Conservation (phyloP, 2,113 vertebrate species). For the Mystacornis crossleyi region DNA sequence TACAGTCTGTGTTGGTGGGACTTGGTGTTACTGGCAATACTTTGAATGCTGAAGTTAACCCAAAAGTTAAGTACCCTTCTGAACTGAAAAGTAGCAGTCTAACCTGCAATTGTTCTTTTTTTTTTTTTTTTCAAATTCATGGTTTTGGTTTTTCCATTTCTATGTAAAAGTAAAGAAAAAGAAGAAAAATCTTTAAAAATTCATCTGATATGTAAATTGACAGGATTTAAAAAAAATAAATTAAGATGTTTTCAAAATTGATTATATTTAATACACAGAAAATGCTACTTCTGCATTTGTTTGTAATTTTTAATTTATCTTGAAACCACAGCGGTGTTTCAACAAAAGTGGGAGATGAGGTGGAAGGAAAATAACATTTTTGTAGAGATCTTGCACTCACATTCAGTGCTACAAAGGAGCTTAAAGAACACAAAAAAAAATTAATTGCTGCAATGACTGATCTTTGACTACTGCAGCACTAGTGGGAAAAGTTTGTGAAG, state of each 20-base stretch:
- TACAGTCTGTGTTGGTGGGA: not conserved
- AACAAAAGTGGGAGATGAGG: not conserved
- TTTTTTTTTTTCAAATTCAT: not conserved
- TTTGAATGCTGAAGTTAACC: not conserved
- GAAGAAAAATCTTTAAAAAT: not conserved
- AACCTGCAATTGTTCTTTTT: not conserved
- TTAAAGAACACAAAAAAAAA: not conserved
- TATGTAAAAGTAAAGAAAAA: not conserved
- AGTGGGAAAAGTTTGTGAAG: not conserved
- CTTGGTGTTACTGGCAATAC: not conserved
- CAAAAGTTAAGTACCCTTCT: not conserved
- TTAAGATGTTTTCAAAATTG: not conserved
- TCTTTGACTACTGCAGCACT: not conserved
- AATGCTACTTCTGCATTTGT: not conserved
- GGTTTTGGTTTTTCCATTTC: not conserved
- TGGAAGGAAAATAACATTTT: not conserved
- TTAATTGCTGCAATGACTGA: not conserved
- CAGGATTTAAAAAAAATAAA: not conserved
- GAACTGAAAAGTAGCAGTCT: not conserved
- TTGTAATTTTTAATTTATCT: not conserved
- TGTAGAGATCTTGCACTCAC: constrained; percentile 72
- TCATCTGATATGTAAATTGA: not conserved
- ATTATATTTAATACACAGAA: not conserved
- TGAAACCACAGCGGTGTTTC: not conserved
- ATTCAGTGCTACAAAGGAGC: not conserved